Evolutionary conservation across 1,140 invertebrate species (phyloP), one percentile per base, ranked within the genome.

Genomic region (Halyomorpha halys): DNA sequence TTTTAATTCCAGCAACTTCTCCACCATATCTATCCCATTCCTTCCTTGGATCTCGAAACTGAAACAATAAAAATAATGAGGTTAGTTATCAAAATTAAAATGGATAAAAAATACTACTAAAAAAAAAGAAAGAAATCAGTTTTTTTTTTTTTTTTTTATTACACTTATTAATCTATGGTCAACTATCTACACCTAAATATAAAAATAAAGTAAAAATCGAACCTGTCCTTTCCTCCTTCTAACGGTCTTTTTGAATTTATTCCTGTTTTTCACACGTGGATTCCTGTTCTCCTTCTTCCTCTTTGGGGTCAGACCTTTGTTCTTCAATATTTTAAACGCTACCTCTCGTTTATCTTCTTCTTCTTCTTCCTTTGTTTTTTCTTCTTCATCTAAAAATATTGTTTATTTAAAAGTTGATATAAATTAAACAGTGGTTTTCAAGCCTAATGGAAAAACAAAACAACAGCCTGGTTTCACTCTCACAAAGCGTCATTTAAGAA

Each of bases 301-400:
- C 68, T 86, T 79, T 14, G 92, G 90, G 45, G 86, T 94, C 1
- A 97, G 78, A 45, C 94, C 94, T 77, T 94, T 96, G 72, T 98
- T 98, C 75, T 97, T 97, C 11, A 87, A 84, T 71, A 97, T 97
- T 81, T 94, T 81, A 74, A 93, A 93, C 18, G 88, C 95, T 68
- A 97, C 95, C 60, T 82, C 82, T 71, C 94, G 79, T 69, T 69
- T 66, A 68, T 69, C n/a, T 59, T 68, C 68, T 53, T 71, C 71
- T 54, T 69, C 67, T 54, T 69, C 67, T 14, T 64, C 5, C 27
- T 16, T 4, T 25, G 69, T 70, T 65, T 69, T 69, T 60, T 68
- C 68, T 59, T 71, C 70, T 61, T 70, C 67, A 15, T 64, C 47
- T 49, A 11, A 56, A 30, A 19, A 62, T 62, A 44, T 27, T 21